Evolutionary conservation across 1,140 invertebrate genomes (phyloP).

Genomic region (Drosophila ercepeae): DNA sequence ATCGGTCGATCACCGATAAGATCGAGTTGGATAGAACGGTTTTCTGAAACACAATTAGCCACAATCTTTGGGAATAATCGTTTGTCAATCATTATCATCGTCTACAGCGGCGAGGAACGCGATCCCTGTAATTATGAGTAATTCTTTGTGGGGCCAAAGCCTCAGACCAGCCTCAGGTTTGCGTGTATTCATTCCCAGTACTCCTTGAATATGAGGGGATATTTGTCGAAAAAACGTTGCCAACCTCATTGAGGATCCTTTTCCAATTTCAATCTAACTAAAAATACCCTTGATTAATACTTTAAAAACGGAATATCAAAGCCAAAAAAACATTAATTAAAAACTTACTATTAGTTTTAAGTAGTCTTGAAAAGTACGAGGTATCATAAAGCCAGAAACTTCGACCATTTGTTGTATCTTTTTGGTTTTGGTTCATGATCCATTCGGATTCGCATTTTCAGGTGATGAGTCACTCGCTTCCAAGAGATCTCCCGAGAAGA

Average conservation of each 20-base stretch:
- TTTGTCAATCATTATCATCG: conserved; percentile 37
- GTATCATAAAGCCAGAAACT: no score
- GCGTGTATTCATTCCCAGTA: no score
- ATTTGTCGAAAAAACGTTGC: no score
- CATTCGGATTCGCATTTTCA: conserved; percentile 19
- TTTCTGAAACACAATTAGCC: conserved; percentile 38
- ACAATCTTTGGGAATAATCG: conserved; percentile 43
- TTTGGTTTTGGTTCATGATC: conserved; percentile 4
- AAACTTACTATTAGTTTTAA: no score
- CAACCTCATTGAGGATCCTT: no score
- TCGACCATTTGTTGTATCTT: background rate
- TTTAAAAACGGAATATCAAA: no score
- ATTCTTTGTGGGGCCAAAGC: conserved; percentile 17
- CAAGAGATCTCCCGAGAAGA: conserved; percentile 4
- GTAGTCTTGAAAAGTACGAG: no score
- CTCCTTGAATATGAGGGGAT: no score
- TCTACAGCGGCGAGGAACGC: conserved; percentile 6
- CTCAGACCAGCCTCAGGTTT: conserved; percentile 4
- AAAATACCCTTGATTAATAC: no score
- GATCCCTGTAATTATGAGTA: conserved; percentile 47
- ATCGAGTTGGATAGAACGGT: conserved; percentile 22
- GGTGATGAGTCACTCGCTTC: conserved; percentile 24
- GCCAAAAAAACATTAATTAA: no score
- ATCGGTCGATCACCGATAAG: conserved; percentile 22
- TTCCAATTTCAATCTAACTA: no score